These are phyloP conservation scores for Synaphobranchus kaupii DNA, from an alignment of 2,797 vertebrate species.

Conservation along the genomic window DNA sequence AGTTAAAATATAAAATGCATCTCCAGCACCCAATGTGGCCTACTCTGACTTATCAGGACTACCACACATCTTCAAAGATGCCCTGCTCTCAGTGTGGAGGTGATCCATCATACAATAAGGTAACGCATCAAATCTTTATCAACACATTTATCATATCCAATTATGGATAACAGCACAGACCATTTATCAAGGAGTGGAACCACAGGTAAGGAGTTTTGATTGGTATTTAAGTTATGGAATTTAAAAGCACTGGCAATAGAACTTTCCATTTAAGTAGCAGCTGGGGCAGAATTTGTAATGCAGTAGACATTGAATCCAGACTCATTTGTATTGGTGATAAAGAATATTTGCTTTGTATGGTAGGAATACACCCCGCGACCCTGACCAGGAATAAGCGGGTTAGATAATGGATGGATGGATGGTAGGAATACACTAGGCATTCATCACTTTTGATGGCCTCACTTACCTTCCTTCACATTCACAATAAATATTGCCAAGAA, in stretches of 20 bases:
- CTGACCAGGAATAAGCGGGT: no score
- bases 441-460: no score
- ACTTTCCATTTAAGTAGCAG: background rate
- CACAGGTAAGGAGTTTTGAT: background rate
- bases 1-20: background rate
- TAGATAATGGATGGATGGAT: no score
- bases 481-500: background rate
- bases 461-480: no score
- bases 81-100: background rate
- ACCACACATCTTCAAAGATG: no score
- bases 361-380: no score
- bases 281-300: background rate
- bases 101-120: slow-evolving; percentile 6
- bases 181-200: background rate
- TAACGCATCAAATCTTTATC: background rate
- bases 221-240: background rate
- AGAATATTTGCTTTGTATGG: no score
- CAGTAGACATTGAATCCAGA: no score
- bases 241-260: background rate
- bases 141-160: background rate
- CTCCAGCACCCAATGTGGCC: background rate
- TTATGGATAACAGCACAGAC: background rate
- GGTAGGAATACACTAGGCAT: no score
- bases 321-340: no score
- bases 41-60: background rate